Base-by-base conservation (phyloP, 2,797 vertebrate genomes). In the Prionace glauca region DNA sequence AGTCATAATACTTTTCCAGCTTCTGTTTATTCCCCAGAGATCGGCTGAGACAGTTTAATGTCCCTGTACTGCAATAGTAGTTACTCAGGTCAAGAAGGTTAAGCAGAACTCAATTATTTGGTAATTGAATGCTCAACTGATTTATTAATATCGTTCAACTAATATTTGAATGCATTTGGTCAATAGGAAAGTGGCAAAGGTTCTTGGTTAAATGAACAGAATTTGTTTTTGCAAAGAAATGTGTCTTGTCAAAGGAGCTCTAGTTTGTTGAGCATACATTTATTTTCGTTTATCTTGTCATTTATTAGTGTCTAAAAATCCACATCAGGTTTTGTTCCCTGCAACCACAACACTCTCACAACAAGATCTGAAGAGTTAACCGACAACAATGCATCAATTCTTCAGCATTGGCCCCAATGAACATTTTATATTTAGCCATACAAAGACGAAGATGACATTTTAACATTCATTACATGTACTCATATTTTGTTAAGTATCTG, bases 21-120 rank as follows among this genome's bases (percentile, higher is more conserved):
- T 92, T 92, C n/a, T 92, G 90, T 92, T 92, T 41, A 92, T 65
- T 69, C 90, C 3, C n/a, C n/a, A 92, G 36, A 9, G 36, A 45
- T 69, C n/a, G 22, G 65, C n/a, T 41, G n/a, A 92, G 69, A 32
- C 56, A 92, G 32, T 92, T 77, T 12, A 24, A 36, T 69, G 87
- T 41, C 18, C 90, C 20, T 69, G 65, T 69, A 69, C 1, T 92
- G 36, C 65, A 41, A 41, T 91, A 91, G 88, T 65, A n/a, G 88
- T 91, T 91, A 67, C 65, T 67, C 36, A 22, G 18, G 36, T 67
- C 62, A 67, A 91, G 88, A 67, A 91, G 62, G 62, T 91, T 91
- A 92, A 69, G 36, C 36, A 9, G 32, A 41, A 24, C 65, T 22
- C 36, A 92, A 92, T 67, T 92, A 69, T 69, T 92, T 92, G 62